These are phyloP conservation scores for Eulemur rufifrons DNA, from an alignment of 2,113 vertebrate genomes.

Conservation along the genomic window DNA sequence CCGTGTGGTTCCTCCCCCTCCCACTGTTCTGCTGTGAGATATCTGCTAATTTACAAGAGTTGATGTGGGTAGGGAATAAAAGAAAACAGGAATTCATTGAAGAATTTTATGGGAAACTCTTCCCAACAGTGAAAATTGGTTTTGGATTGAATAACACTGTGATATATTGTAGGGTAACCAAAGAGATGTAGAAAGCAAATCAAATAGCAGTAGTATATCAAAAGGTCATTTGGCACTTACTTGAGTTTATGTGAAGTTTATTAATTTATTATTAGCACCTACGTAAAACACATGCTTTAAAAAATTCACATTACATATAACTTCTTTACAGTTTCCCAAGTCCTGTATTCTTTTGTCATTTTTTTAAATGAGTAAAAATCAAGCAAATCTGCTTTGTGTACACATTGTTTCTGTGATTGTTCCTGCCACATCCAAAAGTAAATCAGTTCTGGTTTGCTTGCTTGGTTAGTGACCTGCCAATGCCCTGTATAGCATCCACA, in stretches of 20 bases:
- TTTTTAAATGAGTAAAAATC: not conserved
- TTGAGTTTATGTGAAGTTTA: not conserved
- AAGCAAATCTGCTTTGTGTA: not conserved
- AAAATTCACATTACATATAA: not conserved
- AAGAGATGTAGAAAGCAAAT: not conserved
- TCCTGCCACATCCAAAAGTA: not conserved
- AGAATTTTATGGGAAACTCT: conserved; percentile 15
- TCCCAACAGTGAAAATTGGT: not conserved
- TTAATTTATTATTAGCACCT: not conserved
- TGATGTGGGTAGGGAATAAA: not conserved
- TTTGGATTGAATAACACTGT: not conserved
- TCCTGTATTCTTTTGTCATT: not conserved
- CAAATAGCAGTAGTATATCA: not conserved
- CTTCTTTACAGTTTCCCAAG: not conserved
- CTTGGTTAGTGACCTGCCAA: not conserved
- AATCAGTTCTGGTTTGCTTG: not conserved
- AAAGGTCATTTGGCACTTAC: not conserved
- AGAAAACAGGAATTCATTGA: not conserved
- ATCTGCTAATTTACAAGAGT: not conserved
- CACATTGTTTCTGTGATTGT: not conserved
- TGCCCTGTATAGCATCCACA: not conserved
- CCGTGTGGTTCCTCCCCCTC: not conserved
- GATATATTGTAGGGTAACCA: not conserved
- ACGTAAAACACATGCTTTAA: not conserved
- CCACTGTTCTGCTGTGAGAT: not conserved